Evolutionary conservation across 2,113 vertebrate genomes (phyloP).

Genomic region (Aptenodytes forsteri): DNA sequence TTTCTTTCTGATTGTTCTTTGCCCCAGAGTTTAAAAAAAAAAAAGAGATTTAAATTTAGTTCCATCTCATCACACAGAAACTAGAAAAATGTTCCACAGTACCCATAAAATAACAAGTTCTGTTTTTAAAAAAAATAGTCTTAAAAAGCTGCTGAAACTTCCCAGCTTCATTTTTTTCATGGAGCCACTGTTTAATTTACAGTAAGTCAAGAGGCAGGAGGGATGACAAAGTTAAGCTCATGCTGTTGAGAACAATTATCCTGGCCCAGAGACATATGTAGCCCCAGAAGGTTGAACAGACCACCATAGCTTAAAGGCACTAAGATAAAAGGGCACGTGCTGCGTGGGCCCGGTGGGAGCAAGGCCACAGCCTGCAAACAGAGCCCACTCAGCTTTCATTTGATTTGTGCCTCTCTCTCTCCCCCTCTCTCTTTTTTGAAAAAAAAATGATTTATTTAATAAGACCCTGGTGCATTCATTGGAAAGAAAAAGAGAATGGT

Average conservation of each 20-base stretch:
- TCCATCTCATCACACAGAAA: not conserved
- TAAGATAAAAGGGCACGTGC: slow-evolving; percentile 65
- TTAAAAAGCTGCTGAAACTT: not conserved
- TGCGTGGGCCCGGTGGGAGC: slow-evolving; percentile 53
- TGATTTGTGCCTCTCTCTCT: not conserved
- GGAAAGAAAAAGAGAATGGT: not conserved
- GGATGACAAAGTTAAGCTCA: slow-evolving; percentile 40
- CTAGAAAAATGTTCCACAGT: not conserved
- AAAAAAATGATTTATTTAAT: not conserved
- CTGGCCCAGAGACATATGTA: slow-evolving; percentile 70
- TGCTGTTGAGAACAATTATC: slow-evolving; percentile 64
- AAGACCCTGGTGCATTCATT: not conserved
- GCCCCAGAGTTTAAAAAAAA: not conserved
- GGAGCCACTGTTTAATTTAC: slow-evolving; percentile 50
- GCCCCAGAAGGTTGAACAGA: slow-evolving; percentile 74
- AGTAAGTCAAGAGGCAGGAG: slow-evolving; percentile 41
- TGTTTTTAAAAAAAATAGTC: not conserved
- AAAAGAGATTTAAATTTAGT: not conserved
- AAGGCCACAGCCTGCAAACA: not conserved
- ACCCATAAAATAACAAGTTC: not conserved
- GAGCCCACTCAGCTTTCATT: not conserved
- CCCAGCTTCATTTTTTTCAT: not conserved
- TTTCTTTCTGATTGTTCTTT: slow-evolving; percentile 20
- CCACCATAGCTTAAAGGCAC: slow-evolving; percentile 70
- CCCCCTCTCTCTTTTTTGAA: too few relatives aligned